phyloP scores from a whole-genome alignment of 2,888 invertebrate genomes.

The Hirtodrosophila confusa region DNA sequence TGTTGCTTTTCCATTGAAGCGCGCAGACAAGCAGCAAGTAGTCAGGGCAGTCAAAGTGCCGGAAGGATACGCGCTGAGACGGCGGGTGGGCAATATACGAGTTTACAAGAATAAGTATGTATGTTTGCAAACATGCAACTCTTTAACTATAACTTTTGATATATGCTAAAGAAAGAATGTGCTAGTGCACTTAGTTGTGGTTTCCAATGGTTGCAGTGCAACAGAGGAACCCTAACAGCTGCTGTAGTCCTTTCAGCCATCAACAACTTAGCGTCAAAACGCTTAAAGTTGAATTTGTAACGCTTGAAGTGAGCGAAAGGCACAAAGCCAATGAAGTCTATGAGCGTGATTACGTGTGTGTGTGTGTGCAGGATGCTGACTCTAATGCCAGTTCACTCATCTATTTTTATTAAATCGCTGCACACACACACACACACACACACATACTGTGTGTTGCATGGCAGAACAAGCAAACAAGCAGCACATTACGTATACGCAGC shows the following conservation, averaged over 20 bases:
- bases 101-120: constrained; percentile 5
- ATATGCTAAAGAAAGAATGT: constrained; percentile 73
- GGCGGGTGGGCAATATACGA: constrained; percentile 25
- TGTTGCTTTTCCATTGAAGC: constrained; percentile 34
- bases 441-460: constrained; percentile 32
- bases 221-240: constrained; percentile 14
- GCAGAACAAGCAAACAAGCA: constrained; percentile 43
- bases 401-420: constrained; percentile 72
- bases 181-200: constrained; percentile 69
- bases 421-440: constrained; percentile 31
- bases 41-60: constrained; percentile 64
- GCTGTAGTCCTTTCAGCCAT: constrained; percentile 47
- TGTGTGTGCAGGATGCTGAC: constrained; percentile 17
- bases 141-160: constrained; percentile 80
- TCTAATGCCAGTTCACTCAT: constrained; percentile 68
- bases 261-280: constrained; percentile 78
- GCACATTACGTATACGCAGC: constrained; percentile 70
- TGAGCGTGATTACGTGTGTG: constrained; percentile 12
- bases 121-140: constrained; percentile 61
- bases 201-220: constrained; percentile 44
- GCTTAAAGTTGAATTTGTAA: constrained; percentile 78
- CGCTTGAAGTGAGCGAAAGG: constrained; percentile 70
- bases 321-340: constrained; percentile 71
- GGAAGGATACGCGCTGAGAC: constrained; percentile 58
- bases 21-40: constrained; percentile 55